Evolutionary conservation across 2,888 invertebrate species (phyloP).

Genomic region (Pheosia tremula): DNA sequence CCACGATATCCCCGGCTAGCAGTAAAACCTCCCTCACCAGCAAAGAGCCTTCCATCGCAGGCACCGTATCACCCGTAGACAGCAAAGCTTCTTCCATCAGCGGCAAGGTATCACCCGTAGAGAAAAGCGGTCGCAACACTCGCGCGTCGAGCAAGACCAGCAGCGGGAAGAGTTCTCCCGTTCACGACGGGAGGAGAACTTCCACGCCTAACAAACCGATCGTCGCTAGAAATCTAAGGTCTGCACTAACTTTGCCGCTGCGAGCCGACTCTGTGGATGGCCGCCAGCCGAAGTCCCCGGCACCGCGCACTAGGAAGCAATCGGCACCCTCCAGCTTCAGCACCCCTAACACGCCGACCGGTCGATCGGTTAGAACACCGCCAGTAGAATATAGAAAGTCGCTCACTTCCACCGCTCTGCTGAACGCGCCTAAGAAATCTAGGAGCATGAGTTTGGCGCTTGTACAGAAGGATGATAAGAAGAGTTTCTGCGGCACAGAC

Average conservation of each 20-base stretch:
- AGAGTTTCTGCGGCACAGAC: slow-evolving; percentile 66
- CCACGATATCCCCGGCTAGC: slow-evolving; percentile 48
- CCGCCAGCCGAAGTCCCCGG: slow-evolving; percentile 35
- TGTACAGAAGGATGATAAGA: slow-evolving; percentile 54
- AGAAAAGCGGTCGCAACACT: slow-evolving; percentile 44
- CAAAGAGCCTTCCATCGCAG: slow-evolving; percentile 45
- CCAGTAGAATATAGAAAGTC: slow-evolving; percentile 62
- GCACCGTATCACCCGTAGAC: slow-evolving; percentile 57
- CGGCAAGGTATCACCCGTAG: slow-evolving; percentile 58
- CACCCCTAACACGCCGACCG: slow-evolving; percentile 64
- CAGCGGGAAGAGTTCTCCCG: slow-evolving; percentile 54
- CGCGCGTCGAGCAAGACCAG: slow-evolving; percentile 48
- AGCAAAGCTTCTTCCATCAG: slow-evolving; percentile 64
- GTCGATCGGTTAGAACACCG: slow-evolving; percentile 60
- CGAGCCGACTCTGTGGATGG: slow-evolving; percentile 47
- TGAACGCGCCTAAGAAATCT: slow-evolving; percentile 68
- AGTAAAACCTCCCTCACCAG: slow-evolving; percentile 49
- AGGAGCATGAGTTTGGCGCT: slow-evolving; percentile 72
- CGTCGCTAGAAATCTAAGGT: slow-evolving; percentile 34
- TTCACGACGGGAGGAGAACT: slow-evolving; percentile 46
- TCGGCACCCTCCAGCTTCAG: slow-evolving; percentile 71
- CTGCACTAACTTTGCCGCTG: slow-evolving; percentile 65
- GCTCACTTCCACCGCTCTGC: slow-evolving; percentile 50
- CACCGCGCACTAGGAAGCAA: slow-evolving; percentile 64
- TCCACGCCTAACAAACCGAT: slow-evolving; percentile 59